Evolutionary conservation across 1,140 invertebrate species (phyloP), one percentile per base, ranked within the genome.

Genomic region (Leptinotarsa defecta): DNA sequence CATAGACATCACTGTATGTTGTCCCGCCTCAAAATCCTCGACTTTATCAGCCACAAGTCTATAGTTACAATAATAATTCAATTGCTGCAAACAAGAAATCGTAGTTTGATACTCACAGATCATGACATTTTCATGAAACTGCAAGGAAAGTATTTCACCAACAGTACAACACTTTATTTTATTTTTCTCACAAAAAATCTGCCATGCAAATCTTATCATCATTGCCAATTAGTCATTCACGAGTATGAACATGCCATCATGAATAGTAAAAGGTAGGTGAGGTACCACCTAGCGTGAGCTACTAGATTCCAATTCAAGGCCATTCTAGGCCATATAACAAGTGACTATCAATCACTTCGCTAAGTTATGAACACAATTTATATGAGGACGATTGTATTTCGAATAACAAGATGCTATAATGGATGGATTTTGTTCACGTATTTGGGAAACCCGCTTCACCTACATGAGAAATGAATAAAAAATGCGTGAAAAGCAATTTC

Each of bases 311-410:
- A 4, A 57, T 57, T 19, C 52, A 57, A 57, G 52, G 52, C 52
- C 52, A 57, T 57, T 57, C 52, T 57, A 57, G 52, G 52, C 15
- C 52, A 57, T 57, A 57, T 57, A 17, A 57, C 52, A 57, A 57
- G 52, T 57, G 52, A 57, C 52, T 57, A 57, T 57, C 52, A 57
- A 57, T 57, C 52, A 57, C 17, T 57, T 57, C n/a, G 52, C 15
- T 17, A 57, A 15, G 52, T 57, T 57, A 57, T 57, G 52, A 57
- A 57, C 52, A 57, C 52, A 57, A 57, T 57, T 57, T 57, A 57
- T 57, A 57, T 57, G 52, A 57, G 52, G 52, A 57, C 52, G 52
- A 57, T 57, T 57, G 52, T 57, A 57, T 57, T 57, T 57, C 6
- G 52, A 57, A 57, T 57, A 17, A 57, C 13, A 57, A 43, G n/a